These are phyloP conservation scores for Martes flavigula DNA, from an alignment of 2,797 vertebrate species.

Conservation along the genomic window DNA sequence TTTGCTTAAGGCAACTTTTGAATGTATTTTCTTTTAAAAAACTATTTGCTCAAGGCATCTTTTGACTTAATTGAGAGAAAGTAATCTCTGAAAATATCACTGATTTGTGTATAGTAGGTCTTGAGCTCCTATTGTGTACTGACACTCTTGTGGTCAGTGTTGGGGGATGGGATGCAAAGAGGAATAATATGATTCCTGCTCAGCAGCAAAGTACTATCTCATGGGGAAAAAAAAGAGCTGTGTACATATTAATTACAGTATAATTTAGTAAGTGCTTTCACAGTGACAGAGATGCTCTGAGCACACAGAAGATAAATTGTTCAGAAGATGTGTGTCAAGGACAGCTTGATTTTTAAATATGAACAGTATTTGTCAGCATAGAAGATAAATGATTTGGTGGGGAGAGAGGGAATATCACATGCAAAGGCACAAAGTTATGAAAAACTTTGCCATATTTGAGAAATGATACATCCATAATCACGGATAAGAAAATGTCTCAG, in stretches of 20 bases:
- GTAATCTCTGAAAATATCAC: background rate
- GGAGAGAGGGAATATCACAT: background rate
- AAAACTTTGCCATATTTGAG: background rate
- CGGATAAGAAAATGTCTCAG: background rate
- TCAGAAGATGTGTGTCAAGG: background rate
- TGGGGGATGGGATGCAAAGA: background rate
- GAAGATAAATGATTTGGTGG: background rate
- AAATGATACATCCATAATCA: background rate
- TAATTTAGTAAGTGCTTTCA: background rate
- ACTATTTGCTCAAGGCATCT: background rate
- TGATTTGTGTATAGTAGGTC: background rate
- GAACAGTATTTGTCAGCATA: background rate
- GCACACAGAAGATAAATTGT: background rate
- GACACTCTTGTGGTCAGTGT: background rate
- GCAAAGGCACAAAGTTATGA: background rate
- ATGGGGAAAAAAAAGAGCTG: background rate
- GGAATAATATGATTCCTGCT: background rate
- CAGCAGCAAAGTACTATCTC: background rate
- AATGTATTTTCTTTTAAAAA: background rate
- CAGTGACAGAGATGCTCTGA: background rate
- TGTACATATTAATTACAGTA: background rate
- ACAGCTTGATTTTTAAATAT: background rate
- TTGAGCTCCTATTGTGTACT: background rate
- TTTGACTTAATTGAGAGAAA: background rate
- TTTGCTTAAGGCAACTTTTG: background rate